Percentiles rank a stretch among this genome's conserved stretches.
These are phyloP conservation scores for Helostoma temminkii DNA, from an alignment of 2,797 vertebrate genomes.

Conservation along the genomic window DNA sequence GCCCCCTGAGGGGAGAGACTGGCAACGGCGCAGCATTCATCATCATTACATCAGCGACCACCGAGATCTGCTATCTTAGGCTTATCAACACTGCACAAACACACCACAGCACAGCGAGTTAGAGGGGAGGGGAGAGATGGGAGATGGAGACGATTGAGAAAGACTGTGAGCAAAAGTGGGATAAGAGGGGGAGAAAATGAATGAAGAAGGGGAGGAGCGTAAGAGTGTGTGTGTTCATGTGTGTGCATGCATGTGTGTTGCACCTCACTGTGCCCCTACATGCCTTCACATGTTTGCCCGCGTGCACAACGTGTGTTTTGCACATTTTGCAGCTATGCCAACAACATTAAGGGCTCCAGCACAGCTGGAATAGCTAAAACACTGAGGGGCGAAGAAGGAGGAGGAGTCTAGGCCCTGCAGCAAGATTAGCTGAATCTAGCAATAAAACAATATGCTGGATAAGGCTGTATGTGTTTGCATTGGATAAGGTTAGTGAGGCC, in stretches of 20 bases:
- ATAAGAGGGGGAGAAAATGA: conserved; percentile 74
- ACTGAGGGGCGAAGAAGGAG: conserved; percentile 66
- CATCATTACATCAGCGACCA: conserved; percentile 95
- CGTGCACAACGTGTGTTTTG: conserved; percentile 72
- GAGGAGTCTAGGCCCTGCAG: conserved; percentile 46
- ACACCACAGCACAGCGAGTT: conserved; percentile 77
- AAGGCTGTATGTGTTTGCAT: conserved; percentile 73
- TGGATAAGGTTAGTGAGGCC: conserved; percentile 63
- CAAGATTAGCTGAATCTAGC: conserved; percentile 79
- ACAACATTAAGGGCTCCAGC: conserved; percentile 80
- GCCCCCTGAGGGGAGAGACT: conserved; percentile 84
- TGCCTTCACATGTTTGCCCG: conserved; percentile 75
- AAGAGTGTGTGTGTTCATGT: conserved; percentile 41
- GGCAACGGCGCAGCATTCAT: conserved; percentile 89
- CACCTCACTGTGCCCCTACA: conserved; percentile 61
- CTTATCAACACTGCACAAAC: conserved; percentile 87
- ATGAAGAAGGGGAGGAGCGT: conserved; percentile 67
- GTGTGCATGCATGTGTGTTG: conserved; percentile 27
- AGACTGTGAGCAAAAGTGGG: conserved; percentile 76
- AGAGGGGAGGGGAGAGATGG: conserved; percentile 76
- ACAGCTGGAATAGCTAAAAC: conserved; percentile 82
- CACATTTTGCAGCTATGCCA: conserved; percentile 80
- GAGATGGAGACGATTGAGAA: conserved; percentile 76
- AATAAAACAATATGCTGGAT: conserved; percentile 73
- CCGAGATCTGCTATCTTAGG: conserved; percentile 90